These are phyloP conservation scores for Pandemis corylana DNA, from an alignment of 2,888 invertebrate species.

Conservation along the genomic window DNA sequence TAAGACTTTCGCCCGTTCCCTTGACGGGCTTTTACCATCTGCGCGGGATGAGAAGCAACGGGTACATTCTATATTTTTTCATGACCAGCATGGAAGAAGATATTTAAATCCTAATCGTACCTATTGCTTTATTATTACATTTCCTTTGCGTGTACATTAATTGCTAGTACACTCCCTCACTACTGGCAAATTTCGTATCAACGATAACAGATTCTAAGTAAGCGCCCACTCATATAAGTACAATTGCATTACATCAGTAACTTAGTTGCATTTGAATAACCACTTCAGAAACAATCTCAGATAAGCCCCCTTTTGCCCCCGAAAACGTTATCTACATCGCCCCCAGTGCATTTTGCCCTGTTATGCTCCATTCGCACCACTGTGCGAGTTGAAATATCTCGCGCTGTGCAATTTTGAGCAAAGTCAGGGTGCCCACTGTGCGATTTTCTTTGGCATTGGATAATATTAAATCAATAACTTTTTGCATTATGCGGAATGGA, in stretches of 20 bases:
- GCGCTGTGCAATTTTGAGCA: conserved; percentile 24
- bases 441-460: conserved; percentile 47
- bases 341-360: conserved; percentile 51
- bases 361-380: conserved; percentile 29
- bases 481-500: conserved; percentile 36
- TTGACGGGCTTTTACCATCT: too few relatives aligned
- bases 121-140: background rate
- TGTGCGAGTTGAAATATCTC: conserved; percentile 42
- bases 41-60: too few relatives aligned
- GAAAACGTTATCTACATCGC: conserved; percentile 57
- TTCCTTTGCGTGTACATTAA: conserved; percentile 5
- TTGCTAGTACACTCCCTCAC: background rate
- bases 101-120: background rate
- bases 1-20: too few relatives aligned
- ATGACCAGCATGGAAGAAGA: too few relatives aligned
- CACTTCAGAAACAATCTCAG: conserved; percentile 74
- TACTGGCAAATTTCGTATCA: conserved; percentile 29
- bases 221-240: conserved; percentile 38
- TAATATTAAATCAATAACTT: conserved; percentile 55
- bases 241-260: conserved; percentile 50
- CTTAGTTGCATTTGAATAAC: conserved; percentile 65
- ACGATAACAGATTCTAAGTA: conserved; percentile 34
- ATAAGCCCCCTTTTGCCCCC: conserved; percentile 60
- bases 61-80: too few relatives aligned
- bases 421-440: conserved; percentile 36